Percentiles rank a stretch among this genome's conserved stretches.
Conservation (phyloP, 2,113 vertebrate genomes). For the Dissostichus mawsoni region DNA sequence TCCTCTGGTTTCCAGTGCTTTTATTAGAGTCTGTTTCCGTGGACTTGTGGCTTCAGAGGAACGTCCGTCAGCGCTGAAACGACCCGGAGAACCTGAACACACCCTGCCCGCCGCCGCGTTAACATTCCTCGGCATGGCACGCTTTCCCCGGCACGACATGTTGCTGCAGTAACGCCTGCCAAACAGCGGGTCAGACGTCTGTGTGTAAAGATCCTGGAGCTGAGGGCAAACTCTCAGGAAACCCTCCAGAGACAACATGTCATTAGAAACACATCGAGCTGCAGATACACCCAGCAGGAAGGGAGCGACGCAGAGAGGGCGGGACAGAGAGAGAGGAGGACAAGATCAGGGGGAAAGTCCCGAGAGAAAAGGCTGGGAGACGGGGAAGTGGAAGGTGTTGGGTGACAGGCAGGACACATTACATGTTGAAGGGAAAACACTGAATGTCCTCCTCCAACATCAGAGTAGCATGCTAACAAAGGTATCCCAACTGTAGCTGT, state of each 20-base stretch:
- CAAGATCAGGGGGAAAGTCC: conserved; percentile 73
- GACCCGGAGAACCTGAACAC: conserved; percentile 61
- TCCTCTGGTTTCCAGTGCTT: conserved; percentile 55
- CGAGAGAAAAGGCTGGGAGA: conserved; percentile 46
- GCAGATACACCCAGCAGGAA: conserved; percentile 70
- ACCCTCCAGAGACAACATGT: conserved; percentile 83
- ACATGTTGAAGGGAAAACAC: conserved; percentile 25
- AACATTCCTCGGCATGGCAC: conserved; percentile 61
- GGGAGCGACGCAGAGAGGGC: conserved; percentile 53
- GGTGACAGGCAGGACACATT: conserved; percentile 21
- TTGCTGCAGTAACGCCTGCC: conserved; percentile 67
- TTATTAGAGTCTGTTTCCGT: conserved; percentile 69
- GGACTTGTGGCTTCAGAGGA: conserved; percentile 57
- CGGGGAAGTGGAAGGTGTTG: conserved; percentile 35
- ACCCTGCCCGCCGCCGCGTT: conserved; percentile 33
- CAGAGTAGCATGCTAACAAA: no score
- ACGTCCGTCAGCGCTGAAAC: conserved; percentile 51
- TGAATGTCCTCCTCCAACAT: no score
- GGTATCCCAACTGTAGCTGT: no score
- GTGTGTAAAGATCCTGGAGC: no score
- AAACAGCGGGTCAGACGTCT: conserved; percentile 50
- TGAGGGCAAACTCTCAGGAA: conserved; percentile 56
- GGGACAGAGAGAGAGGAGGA: conserved; percentile 41
- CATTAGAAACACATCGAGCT: conserved; percentile 83
- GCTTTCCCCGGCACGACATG: conserved; percentile 55